phyloP scores from a whole-genome alignment of 2,797 vertebrate species.

The Brotula barbata region DNA sequence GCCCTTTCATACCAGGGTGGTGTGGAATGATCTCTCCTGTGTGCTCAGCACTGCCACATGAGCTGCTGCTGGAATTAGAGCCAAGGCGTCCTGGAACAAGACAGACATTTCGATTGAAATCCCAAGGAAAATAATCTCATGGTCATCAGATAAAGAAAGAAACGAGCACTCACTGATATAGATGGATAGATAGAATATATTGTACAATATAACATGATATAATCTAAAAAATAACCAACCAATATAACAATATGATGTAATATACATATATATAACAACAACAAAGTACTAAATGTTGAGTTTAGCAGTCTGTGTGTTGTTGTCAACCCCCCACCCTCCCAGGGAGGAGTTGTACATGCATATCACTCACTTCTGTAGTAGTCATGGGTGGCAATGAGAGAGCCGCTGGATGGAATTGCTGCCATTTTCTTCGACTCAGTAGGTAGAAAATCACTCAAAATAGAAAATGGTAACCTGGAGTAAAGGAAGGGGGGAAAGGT shows the following conservation, averaged over 20 bases:
- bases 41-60: slow-evolving; percentile 88
- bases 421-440: slow-evolving; percentile 85
- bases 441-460: slow-evolving; percentile 53
- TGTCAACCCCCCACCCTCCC: too few species aligned
- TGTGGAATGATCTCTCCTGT: slow-evolving; percentile 90
- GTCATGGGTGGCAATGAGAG: slow-evolving; percentile 93
- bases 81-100: slow-evolving; percentile 86
- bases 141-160: too few species aligned
- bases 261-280: not conserved
- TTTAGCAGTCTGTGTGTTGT: too few species aligned
- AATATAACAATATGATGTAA: too few species aligned
- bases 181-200: too few species aligned
- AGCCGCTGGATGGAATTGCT: slow-evolving; percentile 93
- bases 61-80: slow-evolving; percentile 93
- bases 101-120: too few species aligned
- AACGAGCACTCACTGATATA: too few species aligned
- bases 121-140: too few species aligned
- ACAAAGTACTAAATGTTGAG: too few species aligned
- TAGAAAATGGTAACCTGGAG: slow-evolving; percentile 61
- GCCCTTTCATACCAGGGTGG: slow-evolving; percentile 79
- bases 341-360: too few species aligned
- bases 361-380: slow-evolving; percentile 90
- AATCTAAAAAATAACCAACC: not conserved
- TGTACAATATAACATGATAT: too few species aligned
- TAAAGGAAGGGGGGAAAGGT: not conserved